Percentiles rank a stretch among this genome's conserved stretches.
Evolutionary conservation across 2,113 vertebrate species (phyloP).

Genomic region (Vanacampus margaritifer): DNA sequence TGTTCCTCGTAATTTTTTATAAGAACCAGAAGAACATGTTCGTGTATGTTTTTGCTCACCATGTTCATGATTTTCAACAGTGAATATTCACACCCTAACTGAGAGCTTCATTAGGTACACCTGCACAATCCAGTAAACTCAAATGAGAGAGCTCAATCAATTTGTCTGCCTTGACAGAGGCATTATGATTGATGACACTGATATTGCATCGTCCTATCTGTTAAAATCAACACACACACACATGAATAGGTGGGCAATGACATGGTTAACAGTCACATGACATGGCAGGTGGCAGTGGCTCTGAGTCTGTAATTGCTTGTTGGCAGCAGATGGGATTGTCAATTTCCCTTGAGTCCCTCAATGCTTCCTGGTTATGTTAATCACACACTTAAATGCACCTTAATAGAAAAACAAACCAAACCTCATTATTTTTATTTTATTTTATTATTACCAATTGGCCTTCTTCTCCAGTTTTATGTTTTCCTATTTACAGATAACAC

Average conservation of each 20-base stretch:
- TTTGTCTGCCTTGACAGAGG: background rate
- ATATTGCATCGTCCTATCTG: background rate
- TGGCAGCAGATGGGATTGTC: slow-evolving; percentile 33
- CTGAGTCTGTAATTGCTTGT: slow-evolving; percentile 44
- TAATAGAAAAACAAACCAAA: slow-evolving; percentile 53
- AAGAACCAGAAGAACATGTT: background rate
- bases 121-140: too few species aligned
- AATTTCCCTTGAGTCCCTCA: slow-evolving; percentile 29
- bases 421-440: slow-evolving; percentile 26
- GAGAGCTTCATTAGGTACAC: background rate
- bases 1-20: too few species aligned
- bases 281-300: slow-evolving; percentile 36
- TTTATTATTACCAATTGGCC: background rate
- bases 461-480: background rate
- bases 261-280: slow-evolving; percentile 5
- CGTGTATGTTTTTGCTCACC: background rate
- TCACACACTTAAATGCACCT: slow-evolving; percentile 46
- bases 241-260: background rate
- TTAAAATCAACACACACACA: background rate
- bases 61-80: background rate
- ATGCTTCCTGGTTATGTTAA: slow-evolving; percentile 55
- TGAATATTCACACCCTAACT: too few species aligned
- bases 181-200: background rate
- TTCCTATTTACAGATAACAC: background rate
- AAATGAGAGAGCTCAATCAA: background rate